A percentile compares a stretch with the other conserved stretches of the same genome.
Conservation (phyloP, 2,888 invertebrate genomes). For the Chaetoderma sp. region DNA sequence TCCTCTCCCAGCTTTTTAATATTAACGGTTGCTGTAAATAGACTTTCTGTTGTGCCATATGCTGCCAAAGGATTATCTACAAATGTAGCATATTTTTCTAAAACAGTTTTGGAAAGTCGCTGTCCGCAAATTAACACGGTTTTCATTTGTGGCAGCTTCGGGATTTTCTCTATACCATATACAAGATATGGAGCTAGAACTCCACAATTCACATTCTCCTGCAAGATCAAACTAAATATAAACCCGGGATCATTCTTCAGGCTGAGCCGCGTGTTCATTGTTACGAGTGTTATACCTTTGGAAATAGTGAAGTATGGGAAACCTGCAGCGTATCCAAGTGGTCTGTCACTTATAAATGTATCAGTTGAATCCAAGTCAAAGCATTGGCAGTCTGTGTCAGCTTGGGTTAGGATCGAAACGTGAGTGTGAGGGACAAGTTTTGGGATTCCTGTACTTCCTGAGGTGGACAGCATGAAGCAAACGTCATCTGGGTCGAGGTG, state of each 20-base stretch:
- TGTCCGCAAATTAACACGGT: no score
- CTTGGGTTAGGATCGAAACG: background rate
- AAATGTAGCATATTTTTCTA: background rate
- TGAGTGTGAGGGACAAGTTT: conserved; percentile 13
- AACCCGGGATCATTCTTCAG: background rate
- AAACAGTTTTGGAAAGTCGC: background rate
- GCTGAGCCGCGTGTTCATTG: background rate
- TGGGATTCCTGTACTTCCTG: conserved; percentile 20
- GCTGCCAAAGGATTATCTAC: background rate
- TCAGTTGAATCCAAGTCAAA: background rate
- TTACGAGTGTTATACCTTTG: background rate
- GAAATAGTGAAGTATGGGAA: background rate
- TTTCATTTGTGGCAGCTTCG: no score
- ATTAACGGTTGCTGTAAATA: background rate
- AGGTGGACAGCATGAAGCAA: conserved; percentile 3
- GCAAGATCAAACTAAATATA: background rate
- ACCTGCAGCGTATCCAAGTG: conserved; percentile 6
- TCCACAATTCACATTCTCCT: background rate
- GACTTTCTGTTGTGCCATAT: background rate
- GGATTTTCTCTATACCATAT: background rate
- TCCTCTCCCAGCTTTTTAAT: background rate
- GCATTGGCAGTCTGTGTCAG: background rate
- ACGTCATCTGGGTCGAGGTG: conserved; percentile 15
- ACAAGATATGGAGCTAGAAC: background rate
- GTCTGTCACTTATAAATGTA: conserved; percentile 10